These are phyloP conservation scores for Turnix velox DNA, from an alignment of 2,113 vertebrate genomes.

Conservation along the genomic window DNA sequence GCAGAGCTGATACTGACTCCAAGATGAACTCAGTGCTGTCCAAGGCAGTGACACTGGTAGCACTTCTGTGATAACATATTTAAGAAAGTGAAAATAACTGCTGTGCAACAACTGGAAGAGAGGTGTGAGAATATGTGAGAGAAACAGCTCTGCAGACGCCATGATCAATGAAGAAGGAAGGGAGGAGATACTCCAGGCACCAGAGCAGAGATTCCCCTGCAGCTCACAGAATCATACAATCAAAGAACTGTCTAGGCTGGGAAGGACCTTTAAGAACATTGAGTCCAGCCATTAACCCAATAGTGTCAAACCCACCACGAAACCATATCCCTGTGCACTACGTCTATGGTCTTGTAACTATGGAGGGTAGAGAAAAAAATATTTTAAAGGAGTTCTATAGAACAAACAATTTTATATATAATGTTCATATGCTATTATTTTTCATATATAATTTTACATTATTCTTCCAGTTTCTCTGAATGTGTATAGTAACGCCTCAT, in stretches of 20 bases:
- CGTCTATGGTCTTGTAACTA: neutral
- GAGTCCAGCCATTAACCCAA: too few species aligned
- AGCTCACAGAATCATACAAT: fast-evolving
- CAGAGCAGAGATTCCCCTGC: neutral
- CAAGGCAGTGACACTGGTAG: neutral
- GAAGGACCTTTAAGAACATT: too few species aligned
- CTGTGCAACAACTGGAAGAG: neutral
- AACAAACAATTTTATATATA: neutral
- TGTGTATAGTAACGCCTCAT: neutral
- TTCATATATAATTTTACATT: neutral
- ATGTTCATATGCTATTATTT: neutral
- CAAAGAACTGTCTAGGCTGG: too few species aligned
- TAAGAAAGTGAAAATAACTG: neutral
- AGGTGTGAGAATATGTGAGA: neutral
- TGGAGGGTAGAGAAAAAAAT: neutral
- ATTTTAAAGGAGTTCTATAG: neutral
- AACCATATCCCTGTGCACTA: too few species aligned
- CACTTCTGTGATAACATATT: neutral
- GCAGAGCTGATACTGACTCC: neutral
- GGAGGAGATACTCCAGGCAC: fast-evolving
- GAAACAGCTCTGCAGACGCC: neutral
- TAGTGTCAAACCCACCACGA: too few species aligned
- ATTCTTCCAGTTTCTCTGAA: neutral
- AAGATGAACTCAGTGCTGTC: fast-evolving
- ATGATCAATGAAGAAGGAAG: neutral